Evolutionary conservation across 1,140 invertebrate genomes (phyloP), one percentile per base, ranked within the genome.

Genomic region (fruit fly (Drosophila melanogaster)): DNA sequence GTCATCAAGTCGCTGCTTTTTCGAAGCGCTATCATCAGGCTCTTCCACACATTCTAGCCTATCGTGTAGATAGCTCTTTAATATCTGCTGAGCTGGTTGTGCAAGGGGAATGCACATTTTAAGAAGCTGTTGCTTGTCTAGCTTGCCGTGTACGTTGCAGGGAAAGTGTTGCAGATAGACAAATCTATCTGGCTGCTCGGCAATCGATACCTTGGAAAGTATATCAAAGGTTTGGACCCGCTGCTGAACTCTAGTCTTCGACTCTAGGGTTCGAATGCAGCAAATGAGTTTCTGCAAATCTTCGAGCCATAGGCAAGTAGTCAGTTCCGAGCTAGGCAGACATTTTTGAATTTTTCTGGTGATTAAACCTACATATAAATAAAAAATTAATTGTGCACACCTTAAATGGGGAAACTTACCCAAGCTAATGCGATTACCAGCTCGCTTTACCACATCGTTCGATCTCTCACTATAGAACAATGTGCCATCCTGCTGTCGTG

Each of bases 131-230:
- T 62, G 41, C 26, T 84, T 78, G 59, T 86, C 78, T 35, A 92
- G 49, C 66, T 93, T 93, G 80, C 94, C 94, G 86, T 94, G 93
- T 24, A 70, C 67, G 35, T 93, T 93, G 19, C 94, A 79, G 6
- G 94, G 94, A 35, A 94, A 83, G 22, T 89, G 54, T 14, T 90
- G 53, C 1, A 93, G 57, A 35, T 79, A 60, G 6, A 92, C 53
- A 37, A 93, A 81, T 44, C 81, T 60, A 73, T 93, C 92, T 5
- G 93, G 93, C 54, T 90, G 92, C 93, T 80, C 92, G 30, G 61
- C 70, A 14, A 43, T 51, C 11, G 59, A 57, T 6, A 90, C 57
- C 3, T 83, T 87, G n/a, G 79, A 72, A 0, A 87, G 41, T 37
- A 87, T 89, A 15, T 80, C 51, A n/a, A 77, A 83, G 12, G 86